Evolutionary conservation across 2,113 vertebrate species (phyloP).

Genomic region (Psophia crepitans): DNA sequence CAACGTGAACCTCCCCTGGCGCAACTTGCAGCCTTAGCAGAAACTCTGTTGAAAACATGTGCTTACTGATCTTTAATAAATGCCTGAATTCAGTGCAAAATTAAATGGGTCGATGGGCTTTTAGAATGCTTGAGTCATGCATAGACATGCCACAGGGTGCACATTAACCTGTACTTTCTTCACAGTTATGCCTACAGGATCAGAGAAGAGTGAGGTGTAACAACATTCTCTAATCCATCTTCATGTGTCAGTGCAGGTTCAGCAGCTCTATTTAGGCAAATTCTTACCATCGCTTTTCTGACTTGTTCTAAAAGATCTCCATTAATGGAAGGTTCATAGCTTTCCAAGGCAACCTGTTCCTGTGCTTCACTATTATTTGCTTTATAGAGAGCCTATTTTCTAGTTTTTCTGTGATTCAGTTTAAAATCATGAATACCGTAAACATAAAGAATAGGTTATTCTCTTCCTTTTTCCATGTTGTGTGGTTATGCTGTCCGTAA

Average conservation of each 20-base stretch:
- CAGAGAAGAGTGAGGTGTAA: neutral
- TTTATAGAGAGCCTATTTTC: neutral
- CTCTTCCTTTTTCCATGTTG: neutral
- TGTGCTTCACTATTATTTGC: neutral
- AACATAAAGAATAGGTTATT: neutral
- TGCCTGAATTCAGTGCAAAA: neutral
- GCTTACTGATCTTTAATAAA: neutral
- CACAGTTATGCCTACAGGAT: neutral
- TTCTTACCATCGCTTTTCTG: neutral
- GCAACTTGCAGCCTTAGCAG: neutral
- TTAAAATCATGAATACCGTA: neutral
- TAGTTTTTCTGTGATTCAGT: neutral
- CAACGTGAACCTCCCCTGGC: too few relatives aligned
- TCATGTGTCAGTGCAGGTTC: neutral
- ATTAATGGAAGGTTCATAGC: neutral
- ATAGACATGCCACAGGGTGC: neutral
- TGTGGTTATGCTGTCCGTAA: neutral
- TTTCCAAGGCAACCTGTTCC: neutral
- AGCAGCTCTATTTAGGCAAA: neutral
- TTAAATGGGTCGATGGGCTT: neutral
- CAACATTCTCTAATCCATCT: neutral
- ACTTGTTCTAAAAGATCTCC: neutral
- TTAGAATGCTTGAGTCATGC: neutral
- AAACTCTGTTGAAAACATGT: neutral
- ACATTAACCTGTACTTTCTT: neutral